Conservation (phyloP, 2,888 invertebrate species). For the Melanostoma mellinum region DNA sequence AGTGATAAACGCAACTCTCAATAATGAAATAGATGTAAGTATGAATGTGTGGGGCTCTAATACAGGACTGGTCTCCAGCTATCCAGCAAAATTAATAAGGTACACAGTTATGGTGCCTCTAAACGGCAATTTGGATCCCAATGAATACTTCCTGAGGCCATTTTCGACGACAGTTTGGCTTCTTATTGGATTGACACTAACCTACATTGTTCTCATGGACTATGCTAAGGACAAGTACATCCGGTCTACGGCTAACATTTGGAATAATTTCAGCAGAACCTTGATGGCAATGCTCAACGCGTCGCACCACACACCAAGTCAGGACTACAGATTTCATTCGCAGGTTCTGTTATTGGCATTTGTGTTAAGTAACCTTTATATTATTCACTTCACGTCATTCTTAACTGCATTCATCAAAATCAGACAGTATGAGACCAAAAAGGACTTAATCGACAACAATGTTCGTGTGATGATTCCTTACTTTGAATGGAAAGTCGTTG, state of each 20-base stretch:
- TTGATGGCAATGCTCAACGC: constrained; percentile 15
- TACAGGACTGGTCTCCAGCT: constrained; percentile 1
- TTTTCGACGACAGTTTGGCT: constrained; percentile 25
- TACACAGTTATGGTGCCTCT: constrained; percentile 45
- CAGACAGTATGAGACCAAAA: constrained; percentile 32
- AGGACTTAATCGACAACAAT: constrained; percentile 34
- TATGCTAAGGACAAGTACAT: not conserved
- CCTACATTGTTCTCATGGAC: constrained; percentile 45
- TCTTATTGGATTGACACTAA: constrained; percentile 31
- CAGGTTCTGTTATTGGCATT: constrained; percentile 46
- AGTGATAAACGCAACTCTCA: constrained; percentile 18
- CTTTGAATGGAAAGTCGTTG: constrained; percentile 1
- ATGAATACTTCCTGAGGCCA: constrained; percentile 47
- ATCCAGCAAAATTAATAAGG: constrained; percentile 7
- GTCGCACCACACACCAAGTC: not conserved
- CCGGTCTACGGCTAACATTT: not conserved
- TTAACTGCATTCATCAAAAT: constrained; percentile 54
- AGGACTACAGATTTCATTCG: constrained; percentile 40
- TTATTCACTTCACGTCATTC: constrained; percentile 51
- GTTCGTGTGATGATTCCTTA: constrained; percentile 26
- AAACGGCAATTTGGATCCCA: constrained; percentile 24
- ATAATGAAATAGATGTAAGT: constrained; percentile 37
- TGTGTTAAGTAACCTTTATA: constrained; percentile 33
- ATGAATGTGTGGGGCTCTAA: constrained; percentile 32
- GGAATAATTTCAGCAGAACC: constrained; percentile 34